Evolutionary conservation across 2,888 invertebrate species (phyloP).

Genomic region (Trachelus iudaicus): DNA sequence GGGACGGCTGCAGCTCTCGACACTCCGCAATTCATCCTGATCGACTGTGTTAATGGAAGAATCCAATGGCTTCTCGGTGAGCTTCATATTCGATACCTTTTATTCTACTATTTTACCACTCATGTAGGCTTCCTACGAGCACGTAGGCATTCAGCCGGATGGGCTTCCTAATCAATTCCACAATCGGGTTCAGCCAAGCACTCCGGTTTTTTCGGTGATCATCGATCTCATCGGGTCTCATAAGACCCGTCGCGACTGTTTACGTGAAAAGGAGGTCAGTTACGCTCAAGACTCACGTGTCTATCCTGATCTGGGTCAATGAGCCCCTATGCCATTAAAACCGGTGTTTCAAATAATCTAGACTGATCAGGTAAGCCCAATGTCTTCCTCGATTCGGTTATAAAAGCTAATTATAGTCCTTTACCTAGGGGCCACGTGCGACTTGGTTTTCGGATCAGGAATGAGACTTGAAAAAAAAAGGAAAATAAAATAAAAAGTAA

Average conservation of each 20-base stretch:
- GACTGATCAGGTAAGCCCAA: not conserved
- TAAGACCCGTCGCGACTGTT: not conserved
- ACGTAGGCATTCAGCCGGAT: not conserved
- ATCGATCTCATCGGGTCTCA: not conserved
- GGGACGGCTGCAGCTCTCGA: not conserved
- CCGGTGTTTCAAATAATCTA: not conserved
- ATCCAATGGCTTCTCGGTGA: not conserved
- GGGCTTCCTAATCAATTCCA: not conserved
- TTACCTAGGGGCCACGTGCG: not conserved
- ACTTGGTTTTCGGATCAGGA: not conserved
- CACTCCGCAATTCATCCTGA: not conserved
- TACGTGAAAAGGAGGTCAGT: slow-evolving; percentile 34
- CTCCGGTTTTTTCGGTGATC: not conserved
- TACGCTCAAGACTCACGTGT: slow-evolving; percentile 43
- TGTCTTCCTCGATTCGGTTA: not conserved
- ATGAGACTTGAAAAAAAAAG: not conserved
- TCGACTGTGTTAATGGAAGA: not conserved
- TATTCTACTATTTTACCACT: not conserved
- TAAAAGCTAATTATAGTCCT: not conserved
- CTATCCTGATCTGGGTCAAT: slow-evolving; percentile 48
- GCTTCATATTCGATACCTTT: not conserved
- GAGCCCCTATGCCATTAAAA: slow-evolving; percentile 36
- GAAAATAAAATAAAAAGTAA: too few relatives aligned
- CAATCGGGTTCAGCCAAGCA: not conserved
- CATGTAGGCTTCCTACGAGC: not conserved